These are phyloP conservation scores for Epicauta chinensis DNA, from an alignment of 1,140 invertebrate species.

Conservation along the genomic window DNA sequence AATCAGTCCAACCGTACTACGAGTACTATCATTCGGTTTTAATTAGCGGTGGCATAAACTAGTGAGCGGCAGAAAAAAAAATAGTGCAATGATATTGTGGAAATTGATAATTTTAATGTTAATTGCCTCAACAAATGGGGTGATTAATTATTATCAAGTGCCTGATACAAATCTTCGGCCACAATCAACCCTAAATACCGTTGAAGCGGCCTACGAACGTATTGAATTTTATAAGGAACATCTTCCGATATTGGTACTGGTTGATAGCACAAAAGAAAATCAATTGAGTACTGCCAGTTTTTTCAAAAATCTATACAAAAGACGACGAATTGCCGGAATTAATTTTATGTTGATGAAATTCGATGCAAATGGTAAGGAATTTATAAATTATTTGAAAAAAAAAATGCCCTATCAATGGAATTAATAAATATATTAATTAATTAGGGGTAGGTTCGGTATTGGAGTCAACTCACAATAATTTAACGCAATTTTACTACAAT, in stretches of 20 bases:
- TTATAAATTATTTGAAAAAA: not conserved
- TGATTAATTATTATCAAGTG: too few relatives aligned
- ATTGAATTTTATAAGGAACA: too few relatives aligned
- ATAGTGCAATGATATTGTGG: too few relatives aligned
- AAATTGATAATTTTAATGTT: too few relatives aligned
- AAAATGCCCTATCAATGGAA: too few relatives aligned
- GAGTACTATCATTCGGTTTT: slow-evolving; percentile 8
- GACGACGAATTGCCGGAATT: not conserved
- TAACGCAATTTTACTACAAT: not conserved
- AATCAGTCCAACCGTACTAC: slow-evolving; percentile 8
- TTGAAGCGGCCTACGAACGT: too few relatives aligned
- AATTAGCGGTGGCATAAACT: not conserved
- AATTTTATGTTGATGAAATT: slow-evolving; percentile 32
- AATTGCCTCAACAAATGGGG: too few relatives aligned
- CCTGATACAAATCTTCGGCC: too few relatives aligned
- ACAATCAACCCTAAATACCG: too few relatives aligned
- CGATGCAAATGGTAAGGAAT: slow-evolving; percentile 27
- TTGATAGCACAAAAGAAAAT: slow-evolving; percentile 23
- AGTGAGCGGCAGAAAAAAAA: too few relatives aligned
- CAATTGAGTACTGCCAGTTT: slow-evolving; percentile 19
- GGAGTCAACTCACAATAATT: slow-evolving; percentile 13
- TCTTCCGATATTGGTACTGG: slow-evolving; percentile 13
- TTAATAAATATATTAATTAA: not conserved
- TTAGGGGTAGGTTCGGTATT: slow-evolving; percentile 22
- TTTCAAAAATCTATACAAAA: slow-evolving; percentile 11